A percentile compares a stretch with the other conserved stretches of the same genome.
Conservation (phyloP, 37 sponge, comb jelly and placozoan species). For the Ephydatia muelleri region DNA sequence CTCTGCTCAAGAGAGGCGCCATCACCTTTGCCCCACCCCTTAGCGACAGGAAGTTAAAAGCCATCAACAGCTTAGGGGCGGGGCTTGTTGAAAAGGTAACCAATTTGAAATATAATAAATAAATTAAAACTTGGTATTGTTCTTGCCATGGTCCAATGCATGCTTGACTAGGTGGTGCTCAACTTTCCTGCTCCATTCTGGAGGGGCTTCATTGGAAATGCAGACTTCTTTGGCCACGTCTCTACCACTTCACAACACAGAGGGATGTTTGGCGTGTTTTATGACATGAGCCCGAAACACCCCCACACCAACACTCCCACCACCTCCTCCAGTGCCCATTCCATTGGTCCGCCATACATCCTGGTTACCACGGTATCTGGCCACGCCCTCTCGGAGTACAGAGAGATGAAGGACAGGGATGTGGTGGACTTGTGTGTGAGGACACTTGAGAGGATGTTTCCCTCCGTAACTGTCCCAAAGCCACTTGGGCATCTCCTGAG, state of each 20-base stretch:
- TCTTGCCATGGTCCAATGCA: neutral
- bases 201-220: constrained; percentile 58
- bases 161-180: constrained; percentile 59
- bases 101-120: too few relatives aligned
- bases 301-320: neutral
- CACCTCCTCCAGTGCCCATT: neutral
- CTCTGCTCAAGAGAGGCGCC: constrained; percentile 59
- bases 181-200: constrained; percentile 79
- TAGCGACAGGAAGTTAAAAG: constrained; percentile 64
- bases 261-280: constrained; percentile 84
- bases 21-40: constrained; percentile 73
- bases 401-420: constrained; percentile 43
- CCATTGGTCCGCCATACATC: constrained; percentile 17
- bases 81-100: constrained; percentile 87
- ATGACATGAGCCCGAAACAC: constrained; percentile 62
- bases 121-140: too few relatives aligned
- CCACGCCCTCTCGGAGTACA: constrained; percentile 50
- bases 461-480: constrained; percentile 58
- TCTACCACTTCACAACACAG: constrained; percentile 32
- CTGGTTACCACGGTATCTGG: constrained; percentile 81
- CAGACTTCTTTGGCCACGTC: constrained; percentile 90
- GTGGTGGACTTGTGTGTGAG: constrained; percentile 55
- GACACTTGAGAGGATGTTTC: constrained; percentile 71
- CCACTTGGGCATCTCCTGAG: constrained; percentile 56
- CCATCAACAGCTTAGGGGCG: constrained; percentile 77